A percentile compares a stretch with the other conserved stretches of the same genome.
phyloP scores from a whole-genome alignment of 2,888 invertebrate species.

The Orthosia incerta region DNA sequence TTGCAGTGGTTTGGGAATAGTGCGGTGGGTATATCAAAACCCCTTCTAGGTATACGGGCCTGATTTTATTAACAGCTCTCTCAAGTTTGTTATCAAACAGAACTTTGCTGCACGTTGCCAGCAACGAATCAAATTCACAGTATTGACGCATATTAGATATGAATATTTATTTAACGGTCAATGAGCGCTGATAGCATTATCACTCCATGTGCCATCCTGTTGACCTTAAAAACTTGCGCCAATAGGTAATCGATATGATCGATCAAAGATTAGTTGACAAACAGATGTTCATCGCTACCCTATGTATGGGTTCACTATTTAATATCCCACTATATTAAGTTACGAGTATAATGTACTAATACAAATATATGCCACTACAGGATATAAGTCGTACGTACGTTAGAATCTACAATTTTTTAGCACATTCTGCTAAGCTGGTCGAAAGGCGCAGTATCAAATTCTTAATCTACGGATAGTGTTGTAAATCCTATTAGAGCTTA shows the following conservation, averaged over 20 bases:
- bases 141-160: slow-evolving; percentile 29
- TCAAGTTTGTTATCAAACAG: slow-evolving; percentile 30
- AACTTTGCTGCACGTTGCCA: slow-evolving; percentile 12
- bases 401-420: neutral
- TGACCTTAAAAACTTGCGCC: slow-evolving; percentile 35
- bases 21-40: too few relatives aligned
- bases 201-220: slow-evolving; percentile 29
- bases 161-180: slow-evolving; percentile 28
- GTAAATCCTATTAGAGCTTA: slow-evolving; percentile 25
- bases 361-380: neutral
- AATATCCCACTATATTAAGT: neutral
- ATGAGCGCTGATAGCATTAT: slow-evolving; percentile 44
- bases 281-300: slow-evolving; percentile 5
- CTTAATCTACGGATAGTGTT: slow-evolving; percentile 19
- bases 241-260: slow-evolving; percentile 39
- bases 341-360: neutral
- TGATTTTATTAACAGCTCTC: too few relatives aligned
- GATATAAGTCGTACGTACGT: neutral
- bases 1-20: too few relatives aligned
- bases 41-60: too few relatives aligned
- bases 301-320: slow-evolving; percentile 9
- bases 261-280: slow-evolving; percentile 14
- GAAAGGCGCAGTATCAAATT: slow-evolving; percentile 23
- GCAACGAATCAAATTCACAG: slow-evolving; percentile 13
- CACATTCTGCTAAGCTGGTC: neutral